A percentile compares a stretch with the other conserved stretches of the same genome.
Conservation (phyloP, 2,888 invertebrate genomes). For the Pogonocherus hispidulus region DNA sequence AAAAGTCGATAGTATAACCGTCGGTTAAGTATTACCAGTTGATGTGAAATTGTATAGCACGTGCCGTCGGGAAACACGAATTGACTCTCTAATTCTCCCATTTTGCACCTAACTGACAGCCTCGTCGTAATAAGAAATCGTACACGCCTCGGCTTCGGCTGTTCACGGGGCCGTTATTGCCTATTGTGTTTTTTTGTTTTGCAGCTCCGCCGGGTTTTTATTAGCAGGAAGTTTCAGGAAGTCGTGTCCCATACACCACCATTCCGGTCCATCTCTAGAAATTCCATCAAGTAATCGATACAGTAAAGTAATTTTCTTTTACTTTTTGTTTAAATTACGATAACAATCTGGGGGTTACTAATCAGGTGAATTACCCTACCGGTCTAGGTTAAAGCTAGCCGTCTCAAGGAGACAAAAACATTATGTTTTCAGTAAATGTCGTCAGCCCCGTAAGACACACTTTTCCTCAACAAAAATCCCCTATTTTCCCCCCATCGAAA, state of each 20-base stretch:
- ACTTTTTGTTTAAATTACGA: no score
- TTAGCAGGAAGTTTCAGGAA: not conserved
- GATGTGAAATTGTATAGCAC: slow-evolving; percentile 37
- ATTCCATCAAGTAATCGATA: no score
- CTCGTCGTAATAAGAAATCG: slow-evolving; percentile 48
- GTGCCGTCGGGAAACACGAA: slow-evolving; percentile 49
- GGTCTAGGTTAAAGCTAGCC: no score
- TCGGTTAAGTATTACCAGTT: slow-evolving; percentile 28
- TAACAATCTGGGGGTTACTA: no score
- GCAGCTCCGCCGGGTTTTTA: not conserved
- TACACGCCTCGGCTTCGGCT: slow-evolving; percentile 33
- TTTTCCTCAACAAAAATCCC: not conserved
- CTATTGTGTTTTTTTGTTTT: slow-evolving; percentile 25
- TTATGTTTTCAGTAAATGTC: no score
- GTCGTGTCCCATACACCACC: not conserved
- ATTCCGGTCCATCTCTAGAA: no score
- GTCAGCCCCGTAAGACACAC: no score
- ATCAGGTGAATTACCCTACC: no score
- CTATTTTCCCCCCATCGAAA: not conserved
- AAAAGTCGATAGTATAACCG: slow-evolving; percentile 46
- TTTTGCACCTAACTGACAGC: slow-evolving; percentile 51
- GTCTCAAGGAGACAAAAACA: no score
- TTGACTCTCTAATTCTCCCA: slow-evolving; percentile 52
- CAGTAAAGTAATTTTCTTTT: no score
- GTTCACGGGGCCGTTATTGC: slow-evolving; percentile 26